A percentile compares a stretch with the other conserved stretches of the same genome.
Conservation (phyloP, 1,140 invertebrate genomes). For the Drosophila azteca region DNA sequence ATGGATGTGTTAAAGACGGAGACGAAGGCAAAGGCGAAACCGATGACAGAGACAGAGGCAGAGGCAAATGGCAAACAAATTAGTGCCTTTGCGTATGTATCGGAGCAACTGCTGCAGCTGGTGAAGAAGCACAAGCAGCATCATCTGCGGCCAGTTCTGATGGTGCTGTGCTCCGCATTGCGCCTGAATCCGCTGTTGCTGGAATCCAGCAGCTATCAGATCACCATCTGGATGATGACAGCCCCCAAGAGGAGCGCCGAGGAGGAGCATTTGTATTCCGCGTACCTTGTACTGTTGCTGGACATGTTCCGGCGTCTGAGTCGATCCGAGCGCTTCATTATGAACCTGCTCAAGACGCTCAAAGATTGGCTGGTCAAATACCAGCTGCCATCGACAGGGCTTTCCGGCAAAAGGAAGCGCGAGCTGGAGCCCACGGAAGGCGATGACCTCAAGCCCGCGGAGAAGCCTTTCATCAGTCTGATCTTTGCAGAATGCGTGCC, state of each 20-base stretch:
- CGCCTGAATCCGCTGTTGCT: conserved; percentile 75
- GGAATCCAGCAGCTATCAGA: conserved; percentile 66
- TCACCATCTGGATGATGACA: conserved; percentile 68
- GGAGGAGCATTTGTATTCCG: conserved; percentile 56
- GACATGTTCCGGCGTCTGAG: conserved; percentile 75
- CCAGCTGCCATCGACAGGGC: conserved; percentile 4
- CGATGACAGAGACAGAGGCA: background rate
- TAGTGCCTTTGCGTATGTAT: conserved; percentile 20
- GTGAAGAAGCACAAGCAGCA: conserved; percentile 9
- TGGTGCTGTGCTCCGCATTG: conserved; percentile 61
- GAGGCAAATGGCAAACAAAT: background rate
- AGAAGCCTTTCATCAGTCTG: conserved; percentile 9
- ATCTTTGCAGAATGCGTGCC: conserved; percentile 3
- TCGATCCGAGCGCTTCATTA: conserved; percentile 71
- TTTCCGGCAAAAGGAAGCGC: conserved; percentile 4
- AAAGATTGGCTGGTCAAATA: conserved; percentile 54
- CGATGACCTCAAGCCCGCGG: background rate
- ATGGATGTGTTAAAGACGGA: background rate
- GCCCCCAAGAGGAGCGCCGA: conserved; percentile 25
- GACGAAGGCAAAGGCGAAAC: background rate
- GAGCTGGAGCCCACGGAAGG: background rate
- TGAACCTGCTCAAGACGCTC: conserved; percentile 63
- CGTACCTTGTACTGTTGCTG: conserved; percentile 66
- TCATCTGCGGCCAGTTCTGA: conserved; percentile 44
- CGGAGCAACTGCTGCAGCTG: conserved; percentile 11